Evolutionary conservation across 1,140 invertebrate genomes (phyloP).

Genomic region (Brachionus koreanus): DNA sequence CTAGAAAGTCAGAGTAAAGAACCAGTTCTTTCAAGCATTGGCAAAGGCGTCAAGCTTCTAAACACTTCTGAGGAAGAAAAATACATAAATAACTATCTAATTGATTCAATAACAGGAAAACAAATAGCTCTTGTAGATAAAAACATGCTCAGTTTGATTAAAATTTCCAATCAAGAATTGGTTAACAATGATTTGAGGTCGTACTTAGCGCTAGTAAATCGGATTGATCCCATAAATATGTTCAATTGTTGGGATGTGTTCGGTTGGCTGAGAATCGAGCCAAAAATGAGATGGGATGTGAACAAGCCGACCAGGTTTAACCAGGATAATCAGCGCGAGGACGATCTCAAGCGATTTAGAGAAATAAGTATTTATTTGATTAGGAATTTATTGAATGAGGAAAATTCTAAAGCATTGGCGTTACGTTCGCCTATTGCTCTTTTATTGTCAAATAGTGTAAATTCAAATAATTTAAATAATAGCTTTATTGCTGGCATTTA

Average conservation of each 20-base stretch:
- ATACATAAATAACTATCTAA: neutral
- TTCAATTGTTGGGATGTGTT: constrained; percentile 24
- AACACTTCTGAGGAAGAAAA: neutral
- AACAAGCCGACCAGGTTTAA: constrained; percentile 55
- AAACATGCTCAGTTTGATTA: neutral
- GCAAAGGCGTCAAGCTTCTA: neutral
- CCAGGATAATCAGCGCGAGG: constrained; percentile 58
- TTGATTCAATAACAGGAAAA: constrained; percentile 37
- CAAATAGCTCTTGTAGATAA: constrained; percentile 3
- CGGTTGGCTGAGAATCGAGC: neutral
- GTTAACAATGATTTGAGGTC: neutral
- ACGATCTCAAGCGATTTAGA: constrained; percentile 49
- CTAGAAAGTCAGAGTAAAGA: neutral
- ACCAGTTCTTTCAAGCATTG: neutral
- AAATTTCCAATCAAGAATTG: neutral
- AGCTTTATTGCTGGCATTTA: constrained; percentile 19
- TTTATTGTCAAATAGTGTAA: neutral
- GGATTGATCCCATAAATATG: neutral
- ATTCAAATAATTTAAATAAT: constrained; percentile 16
- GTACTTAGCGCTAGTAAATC: neutral
- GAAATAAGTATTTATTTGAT: constrained; percentile 34
- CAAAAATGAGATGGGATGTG: constrained; percentile 55
- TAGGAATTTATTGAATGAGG: neutral
- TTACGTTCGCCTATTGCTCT: neutral
- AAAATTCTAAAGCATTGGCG: neutral